phyloP scores from a whole-genome alignment of 2,797 vertebrate genomes.

The Cynopterus sphinx region DNA sequence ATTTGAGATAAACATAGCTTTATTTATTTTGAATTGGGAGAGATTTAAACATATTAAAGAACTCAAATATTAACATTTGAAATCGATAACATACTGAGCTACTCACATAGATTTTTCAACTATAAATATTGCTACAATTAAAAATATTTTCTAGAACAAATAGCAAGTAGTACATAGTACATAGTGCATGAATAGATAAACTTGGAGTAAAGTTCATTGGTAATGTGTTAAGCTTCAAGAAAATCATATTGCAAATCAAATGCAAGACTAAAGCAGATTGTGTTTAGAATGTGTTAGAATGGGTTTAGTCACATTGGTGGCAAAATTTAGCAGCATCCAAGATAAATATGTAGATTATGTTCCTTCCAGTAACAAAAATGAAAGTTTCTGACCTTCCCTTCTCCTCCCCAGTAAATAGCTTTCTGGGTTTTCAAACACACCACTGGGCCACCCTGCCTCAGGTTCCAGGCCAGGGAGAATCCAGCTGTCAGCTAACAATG shows the following conservation, averaged over 20 bases:
- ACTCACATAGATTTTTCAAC: not conserved
- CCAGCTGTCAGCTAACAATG: not conserved
- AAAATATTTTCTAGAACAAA: constrained; percentile 40
- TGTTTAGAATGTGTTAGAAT: constrained; percentile 26
- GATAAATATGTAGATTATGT: not conserved
- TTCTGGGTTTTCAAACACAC: not conserved
- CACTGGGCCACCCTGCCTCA: not conserved
- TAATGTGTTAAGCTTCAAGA: not conserved
- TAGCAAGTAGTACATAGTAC: not conserved
- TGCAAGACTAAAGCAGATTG: not conserved
- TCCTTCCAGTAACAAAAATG: not conserved
- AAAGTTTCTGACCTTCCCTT: not conserved
- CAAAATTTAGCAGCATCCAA: not conserved
- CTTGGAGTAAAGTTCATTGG: not conserved
- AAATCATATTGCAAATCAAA: not conserved
- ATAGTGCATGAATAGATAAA: not conserved
- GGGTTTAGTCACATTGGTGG: not conserved
- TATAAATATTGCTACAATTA: not conserved
- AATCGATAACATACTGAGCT: not conserved
- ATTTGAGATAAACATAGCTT: not conserved
- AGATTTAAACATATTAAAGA: not conserved
- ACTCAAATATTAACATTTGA: not conserved
- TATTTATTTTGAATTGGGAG: not conserved
- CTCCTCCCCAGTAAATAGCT: not conserved
- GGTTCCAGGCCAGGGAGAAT: not conserved